Evolutionary conservation across 2,113 vertebrate genomes (phyloP).

Genomic region (Indri indri): DNA sequence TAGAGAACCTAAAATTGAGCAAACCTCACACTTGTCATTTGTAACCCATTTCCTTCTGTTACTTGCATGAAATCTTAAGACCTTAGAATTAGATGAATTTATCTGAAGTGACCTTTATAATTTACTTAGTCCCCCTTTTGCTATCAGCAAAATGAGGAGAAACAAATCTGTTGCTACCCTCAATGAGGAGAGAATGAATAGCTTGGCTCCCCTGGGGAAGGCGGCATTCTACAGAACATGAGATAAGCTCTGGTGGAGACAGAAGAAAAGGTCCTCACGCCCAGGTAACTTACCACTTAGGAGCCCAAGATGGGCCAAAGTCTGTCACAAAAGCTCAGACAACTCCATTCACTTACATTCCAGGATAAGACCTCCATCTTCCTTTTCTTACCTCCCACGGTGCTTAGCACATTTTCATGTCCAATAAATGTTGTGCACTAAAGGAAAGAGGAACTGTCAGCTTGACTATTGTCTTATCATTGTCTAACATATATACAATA

Average conservation of each 20-base stretch:
- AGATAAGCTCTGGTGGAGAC: not conserved
- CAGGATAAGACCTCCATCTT: not conserved
- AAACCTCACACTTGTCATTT: not conserved
- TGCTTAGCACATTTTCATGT: not conserved
- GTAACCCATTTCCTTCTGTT: not conserved
- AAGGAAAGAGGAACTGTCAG: not conserved
- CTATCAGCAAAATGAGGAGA: slow-evolving; percentile 20
- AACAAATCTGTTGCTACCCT: not conserved
- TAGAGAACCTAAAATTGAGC: not conserved
- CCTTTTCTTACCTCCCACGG: not conserved
- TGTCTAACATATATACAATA: not conserved
- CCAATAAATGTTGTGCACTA: not conserved
- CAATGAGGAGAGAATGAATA: not conserved
- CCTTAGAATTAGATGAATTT: not conserved
- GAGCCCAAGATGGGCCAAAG: not conserved
- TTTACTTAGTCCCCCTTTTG: not conserved
- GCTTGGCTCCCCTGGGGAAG: not conserved
- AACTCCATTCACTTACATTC: not conserved
- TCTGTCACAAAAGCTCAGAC: not conserved
- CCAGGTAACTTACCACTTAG: not conserved
- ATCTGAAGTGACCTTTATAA: not conserved
- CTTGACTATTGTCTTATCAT: not conserved
- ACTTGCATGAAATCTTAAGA: slow-evolving; percentile 26
- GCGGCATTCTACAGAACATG: not conserved
- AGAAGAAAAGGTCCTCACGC: not conserved